Base-by-base conservation (phyloP, 92 coral and sea anemone species). In the Actinostola sp. region DNA sequence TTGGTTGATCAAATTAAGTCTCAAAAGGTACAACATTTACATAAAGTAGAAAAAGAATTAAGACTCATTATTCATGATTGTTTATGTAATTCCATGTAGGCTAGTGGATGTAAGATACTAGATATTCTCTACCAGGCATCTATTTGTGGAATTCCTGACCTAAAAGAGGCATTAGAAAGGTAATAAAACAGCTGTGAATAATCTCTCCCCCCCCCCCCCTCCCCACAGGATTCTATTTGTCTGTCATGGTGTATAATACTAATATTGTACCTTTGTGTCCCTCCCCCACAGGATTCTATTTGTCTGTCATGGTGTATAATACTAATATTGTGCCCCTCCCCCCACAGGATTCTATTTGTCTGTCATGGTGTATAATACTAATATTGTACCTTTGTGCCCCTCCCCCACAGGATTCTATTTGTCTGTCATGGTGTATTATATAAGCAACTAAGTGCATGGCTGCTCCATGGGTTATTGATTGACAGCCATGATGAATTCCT, bases 351-450 rank as follows among this genome's bases (percentile, higher is more conserved):
- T 62, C 79, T 93, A 54, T 83, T 75, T 84, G 89, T 89, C 56
- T 93, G 98, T 56, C 98, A 93, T 87, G 92, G 96, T 72, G 98
- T 93, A 35, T 80, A 89, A 90, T 93, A 86, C 77, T 87, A 93
- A 16, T 96, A 93, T 54, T n/a, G n/a, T n/a, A 4, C 42, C 42
- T 36, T 36, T 36, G 6, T 36, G 4, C 42, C 42, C 42, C 11
- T 36, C 39, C 63, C 24, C 23, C 38, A 25, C 52, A 93, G 98
- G 69, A 93, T 94, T 60, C 79, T 94, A 45, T 82, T 73, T 83
- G 90, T 91, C 58, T 94, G 98, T 55, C 98, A 94, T 86, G 94
- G 97, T 75, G 98, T 94, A 30, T 80, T 94, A 89, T 94, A 88
- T 77, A 88, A 94, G n/a, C 98, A 94, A 60, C 87, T 94, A 30